Evolutionary conservation across 1,140 invertebrate genomes (phyloP).

Genomic region (Antheraea mylitta): DNA sequence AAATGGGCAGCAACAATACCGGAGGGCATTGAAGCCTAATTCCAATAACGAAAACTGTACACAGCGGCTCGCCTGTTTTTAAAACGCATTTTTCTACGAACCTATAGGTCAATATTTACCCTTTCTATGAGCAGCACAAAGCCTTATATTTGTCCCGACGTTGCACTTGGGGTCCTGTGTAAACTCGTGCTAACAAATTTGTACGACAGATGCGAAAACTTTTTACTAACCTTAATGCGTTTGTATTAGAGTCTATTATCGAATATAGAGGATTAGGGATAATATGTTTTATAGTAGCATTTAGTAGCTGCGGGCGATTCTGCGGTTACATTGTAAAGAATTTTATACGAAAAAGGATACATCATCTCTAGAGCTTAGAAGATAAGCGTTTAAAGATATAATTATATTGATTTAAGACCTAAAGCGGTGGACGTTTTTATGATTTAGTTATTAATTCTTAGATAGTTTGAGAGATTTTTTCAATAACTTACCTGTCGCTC

Average conservation of each 20-base stretch:
- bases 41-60: constrained; percentile 71
- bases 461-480: constrained; percentile 25
- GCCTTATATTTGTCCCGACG: constrained; percentile 66
- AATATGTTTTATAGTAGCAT: constrained; percentile 67
- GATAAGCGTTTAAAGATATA: constrained; percentile 49
- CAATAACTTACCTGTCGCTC: constrained; percentile 7
- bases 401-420: constrained; percentile 60
- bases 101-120: constrained; percentile 68
- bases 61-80: constrained; percentile 58
- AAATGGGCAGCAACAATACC: constrained; percentile 47
- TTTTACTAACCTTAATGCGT: constrained; percentile 36
- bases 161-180: constrained; percentile 75
- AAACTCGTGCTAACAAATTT: constrained; percentile 72
- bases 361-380: constrained; percentile 46
- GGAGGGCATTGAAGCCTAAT: constrained; percentile 52
- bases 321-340: constrained; percentile 62
- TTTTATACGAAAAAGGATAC: constrained; percentile 49
- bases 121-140: constrained; percentile 69
- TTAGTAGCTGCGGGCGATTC: constrained; percentile 65
- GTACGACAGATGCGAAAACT: constrained; percentile 23
- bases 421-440: constrained; percentile 39
- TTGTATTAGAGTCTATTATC: constrained; percentile 36
- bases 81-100: constrained; percentile 75
- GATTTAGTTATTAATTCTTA: constrained; percentile 34
- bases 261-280: constrained; percentile 26